These are phyloP conservation scores for Pogonus chalceus DNA, from an alignment of 1,140 invertebrate genomes.

Conservation along the genomic window DNA sequence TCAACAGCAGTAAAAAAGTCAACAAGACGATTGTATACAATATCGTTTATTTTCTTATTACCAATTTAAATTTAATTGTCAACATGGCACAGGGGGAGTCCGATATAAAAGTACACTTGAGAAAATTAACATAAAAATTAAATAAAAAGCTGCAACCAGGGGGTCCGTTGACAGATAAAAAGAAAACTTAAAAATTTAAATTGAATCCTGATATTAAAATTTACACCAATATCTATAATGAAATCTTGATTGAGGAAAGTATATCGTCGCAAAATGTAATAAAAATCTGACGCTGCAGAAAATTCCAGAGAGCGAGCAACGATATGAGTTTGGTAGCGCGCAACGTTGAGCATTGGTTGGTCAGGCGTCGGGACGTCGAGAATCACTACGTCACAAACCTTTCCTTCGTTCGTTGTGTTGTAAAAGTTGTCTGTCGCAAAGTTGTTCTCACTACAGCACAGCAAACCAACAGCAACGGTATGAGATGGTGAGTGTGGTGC, in stretches of 20 bases:
- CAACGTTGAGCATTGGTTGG: not conserved
- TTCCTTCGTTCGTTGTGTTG: not conserved
- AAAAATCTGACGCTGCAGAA: constrained; percentile 28
- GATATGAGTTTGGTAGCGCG: constrained; percentile 1
- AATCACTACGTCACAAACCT: no score
- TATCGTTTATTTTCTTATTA: not conserved
- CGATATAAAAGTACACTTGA: not conserved
- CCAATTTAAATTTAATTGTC: constrained; percentile 5
- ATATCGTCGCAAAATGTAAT: constrained; percentile 27
- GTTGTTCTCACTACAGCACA: not conserved
- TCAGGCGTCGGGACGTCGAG: not conserved
- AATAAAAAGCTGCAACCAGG: not conserved
- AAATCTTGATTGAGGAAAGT: constrained; percentile 34
- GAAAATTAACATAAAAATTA: constrained; percentile 12
- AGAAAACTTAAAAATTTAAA: constrained; percentile 16
- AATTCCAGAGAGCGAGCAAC: not conserved
- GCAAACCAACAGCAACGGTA: not conserved
- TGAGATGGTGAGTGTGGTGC: no score
- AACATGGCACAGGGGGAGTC: not conserved
- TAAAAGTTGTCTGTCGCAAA: not conserved
- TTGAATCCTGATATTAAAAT: constrained; percentile 35
- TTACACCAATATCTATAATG: constrained; percentile 33
- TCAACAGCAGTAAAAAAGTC: not conserved
- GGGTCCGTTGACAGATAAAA: not conserved
- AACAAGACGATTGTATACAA: not conserved